Conservation (phyloP, 2,888 invertebrate species). For the Endotricha flammealis region DNA sequence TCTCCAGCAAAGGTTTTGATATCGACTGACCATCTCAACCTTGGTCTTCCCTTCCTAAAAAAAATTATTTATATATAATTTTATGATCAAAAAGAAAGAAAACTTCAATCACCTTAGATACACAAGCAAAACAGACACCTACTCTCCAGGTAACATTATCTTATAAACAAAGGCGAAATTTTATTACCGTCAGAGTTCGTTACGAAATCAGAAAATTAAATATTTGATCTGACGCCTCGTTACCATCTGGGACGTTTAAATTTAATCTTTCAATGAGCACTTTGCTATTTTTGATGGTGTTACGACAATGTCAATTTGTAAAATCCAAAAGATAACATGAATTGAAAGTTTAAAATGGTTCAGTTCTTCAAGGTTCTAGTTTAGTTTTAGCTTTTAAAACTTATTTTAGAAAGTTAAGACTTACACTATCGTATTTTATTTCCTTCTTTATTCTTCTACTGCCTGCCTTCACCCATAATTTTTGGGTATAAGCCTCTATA, state of each 20-base stretch:
- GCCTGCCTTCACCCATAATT: no score
- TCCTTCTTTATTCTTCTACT: no score
- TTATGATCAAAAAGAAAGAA: no score
- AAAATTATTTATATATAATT: no score
- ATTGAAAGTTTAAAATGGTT: not conserved
- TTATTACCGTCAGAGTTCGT: not conserved
- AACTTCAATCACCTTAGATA: no score
- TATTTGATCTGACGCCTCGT: conserved; percentile 4
- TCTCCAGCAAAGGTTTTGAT: no score
- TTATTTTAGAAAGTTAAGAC: no score
- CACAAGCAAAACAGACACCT: not conserved
- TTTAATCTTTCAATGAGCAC: not conserved
- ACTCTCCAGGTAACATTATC: not conserved
- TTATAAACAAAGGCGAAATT: not conserved
- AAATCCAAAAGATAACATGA: not conserved
- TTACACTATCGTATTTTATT: no score
- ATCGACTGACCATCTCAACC: no score
- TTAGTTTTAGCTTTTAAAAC: not conserved
- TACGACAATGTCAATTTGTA: not conserved
- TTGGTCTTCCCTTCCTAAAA: no score
- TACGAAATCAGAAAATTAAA: conserved; percentile 4
- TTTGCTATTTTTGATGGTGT: not conserved
- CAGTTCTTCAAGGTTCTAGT: not conserved
- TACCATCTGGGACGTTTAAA: not conserved
- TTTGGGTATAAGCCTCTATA: no score